Conservation (phyloP, 2,888 invertebrate genomes). For the Patella caerulea region DNA sequence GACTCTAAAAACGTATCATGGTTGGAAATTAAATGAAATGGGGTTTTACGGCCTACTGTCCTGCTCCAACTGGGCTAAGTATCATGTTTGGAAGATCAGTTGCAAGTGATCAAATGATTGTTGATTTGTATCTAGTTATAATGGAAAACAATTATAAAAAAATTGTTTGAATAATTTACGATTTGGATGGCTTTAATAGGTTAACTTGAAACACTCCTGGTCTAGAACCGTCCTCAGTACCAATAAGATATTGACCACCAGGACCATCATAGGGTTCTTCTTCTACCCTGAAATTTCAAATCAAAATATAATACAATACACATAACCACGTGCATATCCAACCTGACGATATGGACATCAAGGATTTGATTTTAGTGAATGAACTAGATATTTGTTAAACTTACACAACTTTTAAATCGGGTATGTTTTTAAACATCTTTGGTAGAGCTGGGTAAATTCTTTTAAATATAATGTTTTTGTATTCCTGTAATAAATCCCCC, state of each 20-base stretch:
- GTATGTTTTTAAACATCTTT: constrained; percentile 58
- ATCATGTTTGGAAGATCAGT: no score
- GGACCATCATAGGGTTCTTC: constrained; percentile 51
- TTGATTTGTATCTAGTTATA: no score
- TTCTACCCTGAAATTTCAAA: constrained; percentile 38
- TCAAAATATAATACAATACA: not conserved
- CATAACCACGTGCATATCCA: not conserved
- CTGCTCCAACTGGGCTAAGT: not conserved
- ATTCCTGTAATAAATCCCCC: constrained; percentile 50
- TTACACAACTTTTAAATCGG: constrained; percentile 34
- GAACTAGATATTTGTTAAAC: not conserved
- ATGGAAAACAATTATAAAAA: not conserved
- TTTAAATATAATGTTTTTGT: constrained; percentile 54
- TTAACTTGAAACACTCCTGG: constrained; percentile 65
- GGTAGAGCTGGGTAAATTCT: constrained; percentile 57
- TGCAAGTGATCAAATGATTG: no score
- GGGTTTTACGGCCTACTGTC: no score
- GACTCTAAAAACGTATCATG: no score
- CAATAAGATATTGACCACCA: constrained; percentile 57
- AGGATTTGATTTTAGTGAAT: not conserved
- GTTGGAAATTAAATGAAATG: no score
- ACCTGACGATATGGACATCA: not conserved
- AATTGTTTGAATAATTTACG: constrained; percentile 46
- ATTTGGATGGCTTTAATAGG: constrained; percentile 50
- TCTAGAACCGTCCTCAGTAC: constrained; percentile 50